Conservation (phyloP, 2,888 invertebrate genomes). For the Plusia festucae region DNA sequence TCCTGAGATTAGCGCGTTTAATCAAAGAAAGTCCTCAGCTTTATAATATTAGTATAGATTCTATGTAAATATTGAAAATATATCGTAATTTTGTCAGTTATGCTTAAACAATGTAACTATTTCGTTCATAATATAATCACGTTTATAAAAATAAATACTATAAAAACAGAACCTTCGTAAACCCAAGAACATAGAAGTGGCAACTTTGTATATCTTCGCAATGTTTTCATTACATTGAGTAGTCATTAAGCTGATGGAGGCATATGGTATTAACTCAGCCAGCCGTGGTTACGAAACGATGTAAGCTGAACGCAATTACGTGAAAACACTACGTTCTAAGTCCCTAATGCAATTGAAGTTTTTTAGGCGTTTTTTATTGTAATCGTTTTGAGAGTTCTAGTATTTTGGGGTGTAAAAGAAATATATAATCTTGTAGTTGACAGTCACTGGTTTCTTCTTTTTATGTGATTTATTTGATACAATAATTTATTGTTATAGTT, state of each 20-base stretch:
- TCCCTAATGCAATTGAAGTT: slow-evolving; percentile 10
- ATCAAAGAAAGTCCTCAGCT: no score
- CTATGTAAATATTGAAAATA: no score
- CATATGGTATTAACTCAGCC: slow-evolving; percentile 7
- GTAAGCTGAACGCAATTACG: slow-evolving; percentile 1
- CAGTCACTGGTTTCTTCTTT: no score
- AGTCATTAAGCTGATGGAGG: slow-evolving; percentile 23
- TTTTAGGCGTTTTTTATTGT: not conserved
- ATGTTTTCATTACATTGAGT: slow-evolving; percentile 26
- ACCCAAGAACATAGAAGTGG: not conserved
- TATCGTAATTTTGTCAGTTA: no score
- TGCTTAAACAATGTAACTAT: no score
- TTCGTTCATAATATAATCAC: no score
- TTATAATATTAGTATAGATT: no score
- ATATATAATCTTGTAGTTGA: no score
- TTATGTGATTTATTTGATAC: no score
- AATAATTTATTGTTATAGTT: no score
- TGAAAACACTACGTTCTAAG: not conserved
- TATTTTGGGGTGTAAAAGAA: no score
- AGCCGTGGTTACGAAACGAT: not conserved
- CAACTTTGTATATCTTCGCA: slow-evolving; percentile 3
- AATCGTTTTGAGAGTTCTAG: not conserved
- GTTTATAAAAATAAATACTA: not conserved
- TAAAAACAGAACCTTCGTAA: not conserved
- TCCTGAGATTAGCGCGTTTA: no score